A percentile compares a stretch with the other conserved stretches of the same genome.
phyloP scores from a whole-genome alignment of 2,797 vertebrate genomes.

The Poecilia gillii region DNA sequence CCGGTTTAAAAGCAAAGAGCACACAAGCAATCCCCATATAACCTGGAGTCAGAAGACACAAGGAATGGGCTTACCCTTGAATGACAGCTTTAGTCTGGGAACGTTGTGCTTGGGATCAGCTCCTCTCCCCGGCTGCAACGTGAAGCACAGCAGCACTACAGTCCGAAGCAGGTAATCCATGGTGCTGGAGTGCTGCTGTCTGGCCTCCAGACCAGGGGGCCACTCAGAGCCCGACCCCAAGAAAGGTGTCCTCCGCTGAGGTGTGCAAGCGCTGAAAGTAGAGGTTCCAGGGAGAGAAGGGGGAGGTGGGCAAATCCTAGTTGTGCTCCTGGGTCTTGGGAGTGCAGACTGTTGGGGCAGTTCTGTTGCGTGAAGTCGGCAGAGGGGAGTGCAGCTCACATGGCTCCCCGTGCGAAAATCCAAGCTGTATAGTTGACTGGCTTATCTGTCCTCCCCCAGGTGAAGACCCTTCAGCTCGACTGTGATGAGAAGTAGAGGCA shows the following conservation, averaged over 20 bases:
- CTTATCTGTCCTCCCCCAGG: slow-evolving; percentile 58
- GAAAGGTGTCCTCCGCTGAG: slow-evolving; percentile 64
- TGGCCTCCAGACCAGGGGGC: slow-evolving; percentile 79
- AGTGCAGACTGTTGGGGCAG: slow-evolving; percentile 63
- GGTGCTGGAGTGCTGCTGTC: slow-evolving; percentile 83
- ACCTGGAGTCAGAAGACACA: slow-evolving; percentile 46
- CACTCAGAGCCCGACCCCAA: slow-evolving; percentile 71
- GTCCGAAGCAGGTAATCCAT: slow-evolving; percentile 94
- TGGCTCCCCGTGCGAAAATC: slow-evolving; percentile 82
- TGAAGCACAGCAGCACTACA: slow-evolving; percentile 90
- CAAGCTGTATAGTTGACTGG: slow-evolving; percentile 66
- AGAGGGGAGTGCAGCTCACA: slow-evolving; percentile 73
- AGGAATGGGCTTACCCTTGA: slow-evolving; percentile 89
- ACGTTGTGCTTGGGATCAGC: slow-evolving; percentile 90
- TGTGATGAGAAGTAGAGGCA: slow-evolving; percentile 30
- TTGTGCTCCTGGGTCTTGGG: slow-evolving; percentile 43
- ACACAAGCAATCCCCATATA: slow-evolving; percentile 16
- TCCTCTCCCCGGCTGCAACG: slow-evolving; percentile 81
- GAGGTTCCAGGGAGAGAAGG: slow-evolving; percentile 38
- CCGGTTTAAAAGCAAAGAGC: slow-evolving; percentile 41
- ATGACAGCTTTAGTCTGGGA: slow-evolving; percentile 93
- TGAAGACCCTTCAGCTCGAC: slow-evolving; percentile 48
- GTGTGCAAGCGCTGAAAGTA: slow-evolving; percentile 48
- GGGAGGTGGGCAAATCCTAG: slow-evolving; percentile 35
- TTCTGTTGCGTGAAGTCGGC: slow-evolving; percentile 59